These are phyloP conservation scores for Tragelaphus imberbis DNA, from an alignment of 2,113 vertebrate species.

Conservation along the genomic window DNA sequence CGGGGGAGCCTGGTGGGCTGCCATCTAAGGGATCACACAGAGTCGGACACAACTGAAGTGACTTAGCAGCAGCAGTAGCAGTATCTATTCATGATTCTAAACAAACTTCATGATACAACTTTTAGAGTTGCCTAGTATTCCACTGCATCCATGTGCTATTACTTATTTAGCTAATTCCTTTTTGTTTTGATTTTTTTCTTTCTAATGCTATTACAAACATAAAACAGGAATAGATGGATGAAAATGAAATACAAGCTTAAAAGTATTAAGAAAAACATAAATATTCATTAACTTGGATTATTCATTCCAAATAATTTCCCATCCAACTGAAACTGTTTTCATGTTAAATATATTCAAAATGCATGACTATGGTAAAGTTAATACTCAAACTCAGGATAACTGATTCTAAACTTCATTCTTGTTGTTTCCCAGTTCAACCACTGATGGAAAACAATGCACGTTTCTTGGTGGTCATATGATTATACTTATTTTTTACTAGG, in stretches of 20 bases:
- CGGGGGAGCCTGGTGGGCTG: no score
- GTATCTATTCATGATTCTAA: not conserved
- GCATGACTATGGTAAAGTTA: not conserved
- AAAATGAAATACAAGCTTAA: conserved; percentile 1
- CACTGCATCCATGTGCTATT: not conserved
- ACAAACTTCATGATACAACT: not conserved
- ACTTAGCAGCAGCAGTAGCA: not conserved
- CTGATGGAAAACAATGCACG: not conserved
- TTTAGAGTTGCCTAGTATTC: not conserved
- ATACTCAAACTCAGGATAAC: not conserved
- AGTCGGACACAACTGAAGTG: no score
- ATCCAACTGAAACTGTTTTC: conserved; percentile 4
- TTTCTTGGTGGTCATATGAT: not conserved
- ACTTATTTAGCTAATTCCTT: not conserved
- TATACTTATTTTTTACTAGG: not conserved
- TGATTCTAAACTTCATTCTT: not conserved
- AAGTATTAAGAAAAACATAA: not conserved
- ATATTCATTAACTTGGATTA: not conserved
- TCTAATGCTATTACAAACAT: not conserved
- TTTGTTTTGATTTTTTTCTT: not conserved
- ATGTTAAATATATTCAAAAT: not conserved
- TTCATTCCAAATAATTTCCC: not conserved
- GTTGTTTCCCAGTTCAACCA: not conserved
- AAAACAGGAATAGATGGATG: not conserved
- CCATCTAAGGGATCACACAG: no score